Conservation (phyloP, 2,888 invertebrate species). For the Hemithea aestivaria region DNA sequence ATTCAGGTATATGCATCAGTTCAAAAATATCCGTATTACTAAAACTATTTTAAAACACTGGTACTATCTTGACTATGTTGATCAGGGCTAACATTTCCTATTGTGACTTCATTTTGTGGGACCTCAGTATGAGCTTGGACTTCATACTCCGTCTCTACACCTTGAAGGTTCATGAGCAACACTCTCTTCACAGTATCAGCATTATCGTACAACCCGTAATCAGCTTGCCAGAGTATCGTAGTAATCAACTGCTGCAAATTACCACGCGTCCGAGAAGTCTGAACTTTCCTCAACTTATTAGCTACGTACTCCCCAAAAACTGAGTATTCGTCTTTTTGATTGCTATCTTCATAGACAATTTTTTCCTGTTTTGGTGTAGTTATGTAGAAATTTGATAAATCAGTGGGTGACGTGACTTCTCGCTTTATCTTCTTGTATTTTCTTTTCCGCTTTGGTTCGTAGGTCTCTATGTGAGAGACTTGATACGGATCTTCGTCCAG, state of each 20-base stretch:
- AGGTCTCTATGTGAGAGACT: constrained; percentile 48
- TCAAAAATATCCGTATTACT: too few relatives aligned
- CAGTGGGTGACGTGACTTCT: constrained; percentile 53
- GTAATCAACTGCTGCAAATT: constrained; percentile 69
- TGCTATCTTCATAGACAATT: constrained; percentile 37
- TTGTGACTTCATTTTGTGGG: too few relatives aligned
- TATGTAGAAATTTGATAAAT: constrained; percentile 36
- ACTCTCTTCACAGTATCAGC: constrained; percentile 63
- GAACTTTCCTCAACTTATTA: constrained; percentile 63
- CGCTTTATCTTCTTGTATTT: constrained; percentile 57
- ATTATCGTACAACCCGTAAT: constrained; percentile 64
- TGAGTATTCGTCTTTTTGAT: constrained; percentile 55
- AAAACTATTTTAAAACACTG: constrained; percentile 4
- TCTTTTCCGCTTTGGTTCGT: constrained; percentile 45
- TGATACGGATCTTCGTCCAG: constrained; percentile 61
- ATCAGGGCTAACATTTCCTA: constrained; percentile 15
- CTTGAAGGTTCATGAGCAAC: constrained; percentile 48
- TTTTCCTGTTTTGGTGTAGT: constrained; percentile 36
- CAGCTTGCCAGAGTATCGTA: constrained; percentile 69
- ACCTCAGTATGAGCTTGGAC: constrained; percentile 9
- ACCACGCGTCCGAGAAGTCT: constrained; percentile 49
- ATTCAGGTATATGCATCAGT: too few relatives aligned
- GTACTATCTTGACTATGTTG: constrained; percentile 6
- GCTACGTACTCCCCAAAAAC: constrained; percentile 70
- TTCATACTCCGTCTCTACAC: constrained; percentile 8